phyloP scores from a whole-genome alignment of 2,797 vertebrate genomes.

The Sebastes cheni region DNA sequence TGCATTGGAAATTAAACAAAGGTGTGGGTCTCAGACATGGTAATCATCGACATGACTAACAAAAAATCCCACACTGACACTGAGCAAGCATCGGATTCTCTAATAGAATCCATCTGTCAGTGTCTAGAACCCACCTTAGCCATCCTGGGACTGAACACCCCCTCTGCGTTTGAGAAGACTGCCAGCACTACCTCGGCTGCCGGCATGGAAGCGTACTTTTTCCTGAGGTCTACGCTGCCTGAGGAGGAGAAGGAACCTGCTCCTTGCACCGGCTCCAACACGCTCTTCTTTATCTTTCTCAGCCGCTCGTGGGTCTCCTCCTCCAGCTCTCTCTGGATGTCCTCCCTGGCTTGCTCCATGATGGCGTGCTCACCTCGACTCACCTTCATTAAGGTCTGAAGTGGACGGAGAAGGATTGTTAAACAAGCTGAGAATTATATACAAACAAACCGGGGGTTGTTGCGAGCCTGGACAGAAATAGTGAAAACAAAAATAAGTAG shows the following conservation, averaged over 20 bases:
- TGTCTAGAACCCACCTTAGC: conserved; percentile 66
- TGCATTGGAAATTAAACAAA: conserved; percentile 40
- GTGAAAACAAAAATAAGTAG: not conserved
- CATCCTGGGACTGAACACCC: conserved; percentile 76
- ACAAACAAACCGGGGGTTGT: not conserved
- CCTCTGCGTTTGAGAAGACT: conserved; percentile 72
- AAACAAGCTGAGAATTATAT: not conserved
- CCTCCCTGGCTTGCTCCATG: conserved; percentile 69
- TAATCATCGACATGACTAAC: not conserved
- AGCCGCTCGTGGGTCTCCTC: conserved; percentile 75
- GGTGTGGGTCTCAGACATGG: not conserved
- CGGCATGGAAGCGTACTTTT: conserved; percentile 71
- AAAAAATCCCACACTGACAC: not conserved
- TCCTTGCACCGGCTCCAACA: conserved; percentile 71
- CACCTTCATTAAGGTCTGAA: conserved; percentile 75
- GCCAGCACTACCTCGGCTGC: conserved; percentile 75
- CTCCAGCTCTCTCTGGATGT: conserved; percentile 80
- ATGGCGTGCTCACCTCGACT: conserved; percentile 37
- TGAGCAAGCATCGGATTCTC: not conserved
- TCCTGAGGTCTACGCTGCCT: conserved; percentile 74
- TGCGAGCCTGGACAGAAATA: not conserved
- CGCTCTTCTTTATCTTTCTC: conserved; percentile 78
- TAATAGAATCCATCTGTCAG: not conserved
- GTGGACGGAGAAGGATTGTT: not conserved
- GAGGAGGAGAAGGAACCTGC: conserved; percentile 50